A percentile compares a stretch with the other conserved stretches of the same genome.
phyloP scores from a whole-genome alignment of 2,888 invertebrate species.

The Abrostola tripartita region DNA sequence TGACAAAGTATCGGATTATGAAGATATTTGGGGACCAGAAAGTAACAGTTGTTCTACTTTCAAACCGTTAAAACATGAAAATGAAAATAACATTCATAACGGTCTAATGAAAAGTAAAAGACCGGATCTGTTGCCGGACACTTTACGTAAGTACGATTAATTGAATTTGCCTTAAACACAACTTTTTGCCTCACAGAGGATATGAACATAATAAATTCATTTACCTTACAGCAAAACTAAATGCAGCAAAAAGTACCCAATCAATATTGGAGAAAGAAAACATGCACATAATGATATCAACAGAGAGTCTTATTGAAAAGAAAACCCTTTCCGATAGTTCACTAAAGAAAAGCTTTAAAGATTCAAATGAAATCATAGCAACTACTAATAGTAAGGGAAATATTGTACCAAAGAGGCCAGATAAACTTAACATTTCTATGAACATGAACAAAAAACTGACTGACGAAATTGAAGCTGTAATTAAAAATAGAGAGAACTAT shows the following conservation, averaged over 20 bases:
- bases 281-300: slow-evolving; percentile 78
- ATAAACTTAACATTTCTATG: slow-evolving; percentile 82
- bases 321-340: slow-evolving; percentile 78
- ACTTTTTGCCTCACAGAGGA: too few species aligned
- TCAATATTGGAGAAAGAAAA: slow-evolving; percentile 85
- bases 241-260: slow-evolving; percentile 81
- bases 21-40: slow-evolving; percentile 96
- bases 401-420: slow-evolving; percentile 82
- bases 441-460: slow-evolving; percentile 86
- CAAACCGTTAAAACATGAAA: slow-evolving; percentile 80
- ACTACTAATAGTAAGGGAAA: slow-evolving; percentile 86
- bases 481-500: slow-evolving; percentile 78
- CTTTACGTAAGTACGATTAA: slow-evolving; percentile 79
- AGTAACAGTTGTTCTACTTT: slow-evolving; percentile 84
- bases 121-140: slow-evolving; percentile 90
- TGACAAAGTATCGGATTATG: slow-evolving; percentile 98
- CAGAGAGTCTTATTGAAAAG: slow-evolving; percentile 81
- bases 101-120: slow-evolving; percentile 87
- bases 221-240: slow-evolving; percentile 78
- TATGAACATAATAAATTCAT: not conserved
- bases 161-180: not conserved
- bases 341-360: slow-evolving; percentile 78
- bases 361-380: slow-evolving; percentile 82
- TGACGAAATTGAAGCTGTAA: slow-evolving; percentile 83
- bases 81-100: slow-evolving; percentile 80